Evolutionary conservation across 2,888 invertebrate species (phyloP).

Genomic region (Bedellia somnulentella): DNA sequence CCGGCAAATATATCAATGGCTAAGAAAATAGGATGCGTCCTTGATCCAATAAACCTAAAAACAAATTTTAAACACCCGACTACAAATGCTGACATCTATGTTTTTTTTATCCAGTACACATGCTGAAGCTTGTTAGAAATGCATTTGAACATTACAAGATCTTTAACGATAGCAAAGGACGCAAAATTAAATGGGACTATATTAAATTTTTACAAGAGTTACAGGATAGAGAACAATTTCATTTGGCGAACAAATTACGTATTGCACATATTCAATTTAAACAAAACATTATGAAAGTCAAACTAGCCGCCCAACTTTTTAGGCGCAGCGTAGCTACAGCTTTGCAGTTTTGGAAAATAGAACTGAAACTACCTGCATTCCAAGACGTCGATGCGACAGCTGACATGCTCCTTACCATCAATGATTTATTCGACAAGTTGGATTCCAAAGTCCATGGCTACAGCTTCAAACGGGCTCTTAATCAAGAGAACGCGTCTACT

Average conservation of each 20-base stretch:
- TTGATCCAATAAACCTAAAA: constrained; percentile 11
- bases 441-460: not conserved
- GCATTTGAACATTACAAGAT: constrained; percentile 6
- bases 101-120: constrained; percentile 10
- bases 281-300: constrained; percentile 7
- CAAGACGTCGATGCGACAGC: not conserved
- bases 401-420: not conserved
- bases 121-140: constrained; percentile 11
- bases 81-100: constrained; percentile 1
- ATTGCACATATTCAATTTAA: not conserved
- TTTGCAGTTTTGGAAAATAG: not conserved
- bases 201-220: not conserved
- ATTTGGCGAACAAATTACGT: not conserved
- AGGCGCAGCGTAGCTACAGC: constrained; percentile 6
- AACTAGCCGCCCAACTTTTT: constrained; percentile 8
- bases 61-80: constrained; percentile 2
- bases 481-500: too few species aligned
- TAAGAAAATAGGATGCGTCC: too few species aligned
- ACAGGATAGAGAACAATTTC: not conserved
- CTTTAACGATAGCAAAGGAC: constrained; percentile 4
- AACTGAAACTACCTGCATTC: not conserved
- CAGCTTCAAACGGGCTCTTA: not conserved
- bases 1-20: constrained; percentile 10
- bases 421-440: not conserved
- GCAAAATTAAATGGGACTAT: constrained; percentile 1